Conservation (phyloP, 2,113 vertebrate genomes). For the Paedocypris sp. region DNA sequence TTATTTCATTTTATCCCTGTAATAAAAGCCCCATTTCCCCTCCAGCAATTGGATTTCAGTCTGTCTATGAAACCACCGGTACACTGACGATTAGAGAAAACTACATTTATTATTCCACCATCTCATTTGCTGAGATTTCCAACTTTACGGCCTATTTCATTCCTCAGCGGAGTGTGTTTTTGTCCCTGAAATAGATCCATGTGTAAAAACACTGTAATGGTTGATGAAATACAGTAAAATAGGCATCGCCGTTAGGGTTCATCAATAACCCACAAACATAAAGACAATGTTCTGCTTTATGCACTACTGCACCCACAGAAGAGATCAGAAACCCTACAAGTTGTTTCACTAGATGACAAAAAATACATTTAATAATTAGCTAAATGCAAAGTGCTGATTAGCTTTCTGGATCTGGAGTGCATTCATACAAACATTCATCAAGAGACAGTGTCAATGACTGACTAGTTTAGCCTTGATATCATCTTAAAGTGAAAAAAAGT, state of each 20-base stretch:
- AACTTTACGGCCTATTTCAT: no score
- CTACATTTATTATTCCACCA: no score
- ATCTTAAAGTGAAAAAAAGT: background rate
- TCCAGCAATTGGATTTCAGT: no score
- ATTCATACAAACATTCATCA: background rate
- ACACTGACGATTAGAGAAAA: no score
- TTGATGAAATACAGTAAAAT: conserved; percentile 10
- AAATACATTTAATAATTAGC: background rate
- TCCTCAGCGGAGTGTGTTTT: background rate
- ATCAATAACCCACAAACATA: conserved; percentile 17
- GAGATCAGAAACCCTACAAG: background rate
- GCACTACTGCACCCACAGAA: background rate
- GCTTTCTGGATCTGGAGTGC: background rate
- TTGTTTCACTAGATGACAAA: background rate
- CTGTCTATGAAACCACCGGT: no score
- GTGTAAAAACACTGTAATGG: background rate
- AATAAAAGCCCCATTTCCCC: no score
- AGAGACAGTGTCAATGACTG: background rate
- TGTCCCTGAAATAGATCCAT: background rate
- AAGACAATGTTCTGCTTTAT: conserved; percentile 14
- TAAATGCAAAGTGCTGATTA: background rate
- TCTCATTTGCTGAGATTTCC: no score
- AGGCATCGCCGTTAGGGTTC: background rate
- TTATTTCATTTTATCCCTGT: no score
- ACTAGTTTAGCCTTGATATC: background rate